Evolutionary conservation across 2,888 invertebrate species (phyloP), one percentile per base, ranked within the genome.

Genomic region (Trileptium ribeirensis): DNA sequence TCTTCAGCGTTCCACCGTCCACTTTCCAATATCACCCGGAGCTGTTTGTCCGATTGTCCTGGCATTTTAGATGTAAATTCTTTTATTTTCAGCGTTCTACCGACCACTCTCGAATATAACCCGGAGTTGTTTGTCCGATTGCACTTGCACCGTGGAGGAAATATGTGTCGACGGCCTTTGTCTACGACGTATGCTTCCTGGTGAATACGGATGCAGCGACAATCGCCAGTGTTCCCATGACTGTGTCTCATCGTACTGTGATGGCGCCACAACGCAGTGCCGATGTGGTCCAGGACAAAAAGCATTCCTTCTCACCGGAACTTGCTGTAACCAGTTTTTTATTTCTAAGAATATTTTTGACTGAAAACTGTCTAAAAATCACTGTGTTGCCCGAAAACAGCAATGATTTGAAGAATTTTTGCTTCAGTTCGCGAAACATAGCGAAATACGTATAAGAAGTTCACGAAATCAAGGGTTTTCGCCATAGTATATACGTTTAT

Each of bases 141-240:
- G 77, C n/a, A 75, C 77, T 3, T 75, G 77, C 77, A 75, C 77
- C 8, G 77, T 39, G 29, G 77, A 75, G 39, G 77, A 75, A 39
- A 36, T 75, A 3, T 75, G 31, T 39, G 19, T n/a, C 37, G 77
- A 36, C 37, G 37, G 37, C 3, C 34, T 37, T 19, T 75, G 77
- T 33, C 37, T 75, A 39, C 31, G 77, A n/a, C 31, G 77, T n/a
- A n/a, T 75, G 77, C n/a, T 34, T 29, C 31, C 37, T 24, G 77
- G 31, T 29, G 77, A 75, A 8, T n/a, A 37, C 8, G 77, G 77
- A 3, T 75, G 77, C 34, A 75, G 37, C 34, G 77, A 24, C 8
- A 39, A 75, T 39, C 24, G 34, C 8, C 77, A 75, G 77, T 75
- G 77, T 39, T 19, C 19, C 34, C 31, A 75, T 29, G 70, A 70